Evolutionary conservation across 2,797 vertebrate species (phyloP).

Genomic region (Scolopax rusticola): DNA sequence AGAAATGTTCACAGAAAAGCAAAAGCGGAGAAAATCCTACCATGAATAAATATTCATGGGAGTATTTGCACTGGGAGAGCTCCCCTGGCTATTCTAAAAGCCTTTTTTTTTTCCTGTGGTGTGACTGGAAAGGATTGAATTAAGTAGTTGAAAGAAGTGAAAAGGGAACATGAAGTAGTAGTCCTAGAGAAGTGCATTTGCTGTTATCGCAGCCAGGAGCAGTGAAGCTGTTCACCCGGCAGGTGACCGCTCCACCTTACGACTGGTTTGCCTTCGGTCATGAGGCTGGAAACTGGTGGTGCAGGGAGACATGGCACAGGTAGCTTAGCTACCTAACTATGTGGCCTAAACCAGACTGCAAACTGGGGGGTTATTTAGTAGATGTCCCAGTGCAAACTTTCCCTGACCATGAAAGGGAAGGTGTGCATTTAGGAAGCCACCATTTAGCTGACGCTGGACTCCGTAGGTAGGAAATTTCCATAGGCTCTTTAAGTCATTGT

Average conservation of each 20-base stretch:
- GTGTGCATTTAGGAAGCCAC: not conserved
- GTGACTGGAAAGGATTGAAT: conserved; percentile 21
- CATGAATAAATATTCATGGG: conserved; percentile 64
- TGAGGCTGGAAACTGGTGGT: not conserved
- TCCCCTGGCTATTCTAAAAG: conserved; percentile 48
- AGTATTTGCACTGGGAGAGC: conserved; percentile 29
- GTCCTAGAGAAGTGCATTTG: not conserved
- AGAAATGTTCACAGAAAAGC: conserved; percentile 28
- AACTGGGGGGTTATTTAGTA: not conserved
- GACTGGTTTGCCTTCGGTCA: not conserved
- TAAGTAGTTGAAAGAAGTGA: conserved; percentile 20
- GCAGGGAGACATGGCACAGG: not conserved
- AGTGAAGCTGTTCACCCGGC: not conserved
- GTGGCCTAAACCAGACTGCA: not conserved
- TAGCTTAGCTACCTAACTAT: not conserved
- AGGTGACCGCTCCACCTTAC: not conserved
- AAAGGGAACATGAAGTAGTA: conserved; percentile 8
- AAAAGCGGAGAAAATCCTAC: conserved; percentile 45
- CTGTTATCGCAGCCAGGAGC: not conserved
- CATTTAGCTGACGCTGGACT: not conserved
- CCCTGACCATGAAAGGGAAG: not conserved
- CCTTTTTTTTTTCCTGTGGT: not conserved
- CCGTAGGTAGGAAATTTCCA: not conserved
- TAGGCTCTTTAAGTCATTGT: not conserved
- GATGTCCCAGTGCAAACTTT: not conserved